Evolutionary conservation across 2,113 vertebrate genomes (phyloP), one percentile per base, ranked within the genome.

Genomic region (Scomber scombrus): DNA sequence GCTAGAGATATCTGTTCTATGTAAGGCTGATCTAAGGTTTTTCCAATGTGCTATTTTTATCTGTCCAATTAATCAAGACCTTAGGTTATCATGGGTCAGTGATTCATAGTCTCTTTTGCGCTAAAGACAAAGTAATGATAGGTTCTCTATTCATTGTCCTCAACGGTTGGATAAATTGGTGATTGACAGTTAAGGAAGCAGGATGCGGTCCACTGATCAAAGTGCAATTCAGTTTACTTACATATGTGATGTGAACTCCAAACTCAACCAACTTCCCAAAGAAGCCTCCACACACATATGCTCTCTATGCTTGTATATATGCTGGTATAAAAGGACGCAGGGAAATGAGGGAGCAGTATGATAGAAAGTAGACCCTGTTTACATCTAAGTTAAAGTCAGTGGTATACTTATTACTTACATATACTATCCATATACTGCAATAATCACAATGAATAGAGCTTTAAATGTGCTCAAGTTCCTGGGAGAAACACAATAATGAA

Each of bases 1-100:
- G 45, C 15, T 34, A 9, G 31, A 9, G 34, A 51, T 26, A 7
- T 14, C 54, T 69, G 49, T 16, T 78, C 60, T 54, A 5, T 82
- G 64, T 62, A 43, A 79, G n/a, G 21, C 2, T 68, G 82, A 80
- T 80, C 80, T 67, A 52, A 85, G 68, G 58, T 70, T 83, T 77
- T 69, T 15, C 71, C 58, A 29, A 23, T 47, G 8, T 43, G 52
- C 6, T 40, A 4, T 71, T 52, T 71, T 54, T 76, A 4, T 61
- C 5, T 45, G 60, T 58, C 11, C 16, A 21, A 21, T 68, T 64
- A 54, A 58, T 76, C 7, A 49, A 61, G 57, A 62, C 81, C 58
- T 49, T 7, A 60, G 57, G 58, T 85, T 52, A 80, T 80, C 57
- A 19, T 21, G 58, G 56, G 66, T 74, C 51, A 68, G n/a, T 56